phyloP scores from a whole-genome alignment of 2,797 vertebrate genomes.

The Lophius americanus region DNA sequence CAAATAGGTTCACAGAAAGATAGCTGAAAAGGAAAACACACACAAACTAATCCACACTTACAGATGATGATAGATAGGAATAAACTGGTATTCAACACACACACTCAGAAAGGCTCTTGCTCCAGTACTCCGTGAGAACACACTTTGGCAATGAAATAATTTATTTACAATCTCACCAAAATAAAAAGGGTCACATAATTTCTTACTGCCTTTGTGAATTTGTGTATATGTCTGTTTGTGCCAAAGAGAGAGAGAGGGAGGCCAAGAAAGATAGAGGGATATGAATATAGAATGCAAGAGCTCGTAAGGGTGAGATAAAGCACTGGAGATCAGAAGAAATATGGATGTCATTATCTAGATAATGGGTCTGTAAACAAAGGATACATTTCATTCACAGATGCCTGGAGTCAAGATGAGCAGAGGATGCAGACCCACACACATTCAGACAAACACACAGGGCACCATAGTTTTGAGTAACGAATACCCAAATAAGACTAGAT shows the following conservation, averaged over 20 bases:
- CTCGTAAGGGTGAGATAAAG: constrained; percentile 68
- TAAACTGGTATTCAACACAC: constrained; percentile 7
- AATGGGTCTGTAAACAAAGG: constrained; percentile 77
- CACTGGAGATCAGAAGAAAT: constrained; percentile 70
- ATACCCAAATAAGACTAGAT: constrained; percentile 26
- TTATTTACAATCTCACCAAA: constrained; percentile 63
- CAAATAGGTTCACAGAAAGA: constrained; percentile 45
- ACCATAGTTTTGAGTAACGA: constrained; percentile 16
- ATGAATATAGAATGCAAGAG: constrained; percentile 21
- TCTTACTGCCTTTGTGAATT: constrained; percentile 20
- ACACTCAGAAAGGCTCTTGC: constrained; percentile 5
- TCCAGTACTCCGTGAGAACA: constrained; percentile 7
- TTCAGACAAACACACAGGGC: not conserved
- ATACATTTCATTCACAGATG: constrained; percentile 74
- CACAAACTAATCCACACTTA: constrained; percentile 18
- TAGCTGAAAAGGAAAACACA: constrained; percentile 34
- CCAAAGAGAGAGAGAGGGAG: constrained; percentile 10
- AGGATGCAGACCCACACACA: not conserved
- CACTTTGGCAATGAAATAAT: constrained; percentile 43
- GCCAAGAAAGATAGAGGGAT: constrained; percentile 19
- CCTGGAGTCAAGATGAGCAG: constrained; percentile 36
- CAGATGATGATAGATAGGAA: constrained; percentile 27
- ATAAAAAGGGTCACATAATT: constrained; percentile 68
- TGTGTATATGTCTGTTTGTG: constrained; percentile 4
- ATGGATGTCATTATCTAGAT: constrained; percentile 77